These are phyloP conservation scores for Bombus fervidus DNA, from an alignment of 1,140 invertebrate genomes.

Conservation along the genomic window DNA sequence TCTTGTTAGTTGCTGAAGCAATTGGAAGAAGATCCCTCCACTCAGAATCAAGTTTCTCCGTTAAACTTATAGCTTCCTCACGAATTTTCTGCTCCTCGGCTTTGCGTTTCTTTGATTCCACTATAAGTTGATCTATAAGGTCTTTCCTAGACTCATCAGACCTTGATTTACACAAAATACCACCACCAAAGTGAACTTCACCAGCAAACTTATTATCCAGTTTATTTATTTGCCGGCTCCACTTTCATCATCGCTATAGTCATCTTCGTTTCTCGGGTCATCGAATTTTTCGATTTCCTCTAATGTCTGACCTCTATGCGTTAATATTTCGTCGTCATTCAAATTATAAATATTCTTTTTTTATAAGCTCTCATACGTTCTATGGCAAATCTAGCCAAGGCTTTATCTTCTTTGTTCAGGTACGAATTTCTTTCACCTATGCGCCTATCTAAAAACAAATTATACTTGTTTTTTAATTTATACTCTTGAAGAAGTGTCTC, in stretches of 20 bases:
- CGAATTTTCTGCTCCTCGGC: constrained; percentile 93
- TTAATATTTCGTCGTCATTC: constrained; percentile 93
- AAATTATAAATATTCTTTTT: constrained; percentile 91
- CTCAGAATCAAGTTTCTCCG: constrained; percentile 92
- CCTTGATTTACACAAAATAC: constrained; percentile 87
- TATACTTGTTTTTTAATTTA: constrained; percentile 91
- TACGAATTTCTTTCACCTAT: constrained; percentile 91
- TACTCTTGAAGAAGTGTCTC: constrained; percentile 93
- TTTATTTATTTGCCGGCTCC: constrained; percentile 80
- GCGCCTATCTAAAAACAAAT: constrained; percentile 92
- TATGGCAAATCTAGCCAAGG: constrained; percentile 91
- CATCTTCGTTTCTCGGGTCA: constrained; percentile 91
- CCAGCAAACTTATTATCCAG: constrained; percentile 90
- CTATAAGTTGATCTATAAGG: constrained; percentile 94
- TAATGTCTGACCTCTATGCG: constrained; percentile 93
- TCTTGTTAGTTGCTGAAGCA: constrained; percentile 82
- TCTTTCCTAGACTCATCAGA: constrained; percentile 90
- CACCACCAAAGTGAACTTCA: constrained; percentile 95
- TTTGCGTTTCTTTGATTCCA: constrained; percentile 94
- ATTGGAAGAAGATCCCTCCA: constrained; percentile 91
- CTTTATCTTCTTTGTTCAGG: constrained; percentile 90
- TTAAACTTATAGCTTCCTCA: constrained; percentile 92
- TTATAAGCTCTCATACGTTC: constrained; percentile 88
- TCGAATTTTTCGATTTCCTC: constrained; percentile 96
- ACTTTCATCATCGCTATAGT: constrained; percentile 87